Evolutionary conservation across 1,140 invertebrate genomes (phyloP), one percentile per base, ranked within the genome.

Genomic region (Saxidomus purpurata): DNA sequence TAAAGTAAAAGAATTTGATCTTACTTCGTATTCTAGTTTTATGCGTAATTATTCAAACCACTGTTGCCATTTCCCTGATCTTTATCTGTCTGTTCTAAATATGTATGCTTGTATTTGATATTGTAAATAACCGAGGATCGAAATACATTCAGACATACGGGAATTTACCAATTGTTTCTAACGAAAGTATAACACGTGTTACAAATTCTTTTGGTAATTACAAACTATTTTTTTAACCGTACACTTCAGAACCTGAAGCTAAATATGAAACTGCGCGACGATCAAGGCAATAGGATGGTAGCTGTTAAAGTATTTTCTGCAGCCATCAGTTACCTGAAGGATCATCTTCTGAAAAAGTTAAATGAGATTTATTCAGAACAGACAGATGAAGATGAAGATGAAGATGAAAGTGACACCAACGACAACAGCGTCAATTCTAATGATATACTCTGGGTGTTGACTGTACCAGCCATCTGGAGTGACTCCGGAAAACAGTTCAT

Each of bases 281-380:
- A 74, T 28, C 69, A 74, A 38, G 36, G 69, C n/a, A 80, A 80
- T 8, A 34, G 9, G 31, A 52, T 80, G 34, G 11, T 4, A 55
- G 77, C 77, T 0, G 55, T 80, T 13, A 59, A 52, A 31, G 47
- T 80, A 9, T 80, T 80, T 80, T 28, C 47, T 31, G 34, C 34
- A 11, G 47, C 77, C 19, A 80, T 80, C 47, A 25, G 47, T 28
- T 80, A 36, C 31, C 47, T 80, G 4, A 59, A n/a, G 31, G 31
- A 55, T 11, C 77, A 80, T 34, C 31, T 55, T 0, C 17, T 80
- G 6, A 0, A 55, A 17, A 34, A 80, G 25, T 15, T 63, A n/a
- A 63, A 19, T 3, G 59, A 63, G n/a, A n/a, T 63, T 1, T 15
- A 31, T 55, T 36, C 31, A 55, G 13, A 36, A 28, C 28, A 55